Percentiles rank a stretch among this genome's conserved stretches.
phyloP scores from a whole-genome alignment of 2,797 vertebrate genomes.

The Passerculus sandwichensis region DNA sequence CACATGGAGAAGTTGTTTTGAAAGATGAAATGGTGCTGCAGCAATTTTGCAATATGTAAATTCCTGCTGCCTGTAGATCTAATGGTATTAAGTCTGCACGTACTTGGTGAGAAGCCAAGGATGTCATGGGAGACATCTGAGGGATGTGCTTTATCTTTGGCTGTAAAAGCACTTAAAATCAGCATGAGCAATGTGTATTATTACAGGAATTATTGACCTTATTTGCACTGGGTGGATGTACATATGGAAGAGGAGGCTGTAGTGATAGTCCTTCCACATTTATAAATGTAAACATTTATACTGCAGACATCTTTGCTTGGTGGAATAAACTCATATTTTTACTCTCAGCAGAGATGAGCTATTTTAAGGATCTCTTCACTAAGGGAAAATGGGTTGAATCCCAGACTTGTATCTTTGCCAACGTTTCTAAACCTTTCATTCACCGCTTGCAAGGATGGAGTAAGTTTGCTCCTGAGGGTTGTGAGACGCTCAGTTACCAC shows the following conservation, averaged over 20 bases:
- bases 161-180: constrained; percentile 25
- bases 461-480: background rate
- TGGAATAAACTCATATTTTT: background rate
- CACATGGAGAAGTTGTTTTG: background rate
- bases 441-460: background rate
- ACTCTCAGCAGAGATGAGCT: background rate
- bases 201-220: constrained; percentile 32
- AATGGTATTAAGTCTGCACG: background rate
- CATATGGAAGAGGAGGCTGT: constrained; percentile 42
- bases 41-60: background rate
- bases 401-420: background rate
- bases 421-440: background rate
- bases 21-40: background rate
- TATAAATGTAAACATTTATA: constrained; percentile 43
- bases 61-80: background rate
- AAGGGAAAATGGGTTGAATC: background rate
- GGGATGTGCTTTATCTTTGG: constrained; percentile 13
- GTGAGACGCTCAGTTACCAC: background rate
- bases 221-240: background rate
- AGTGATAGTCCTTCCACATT: constrained; percentile 27
- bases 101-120: constrained; percentile 44
- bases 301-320: background rate
- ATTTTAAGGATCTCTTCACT: constrained; percentile 3
- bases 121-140: constrained; percentile 37
- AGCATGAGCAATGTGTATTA: constrained; percentile 36